Base-by-base conservation (phyloP, 2,888 invertebrate genomes). In the Spodoptera picta region DNA sequence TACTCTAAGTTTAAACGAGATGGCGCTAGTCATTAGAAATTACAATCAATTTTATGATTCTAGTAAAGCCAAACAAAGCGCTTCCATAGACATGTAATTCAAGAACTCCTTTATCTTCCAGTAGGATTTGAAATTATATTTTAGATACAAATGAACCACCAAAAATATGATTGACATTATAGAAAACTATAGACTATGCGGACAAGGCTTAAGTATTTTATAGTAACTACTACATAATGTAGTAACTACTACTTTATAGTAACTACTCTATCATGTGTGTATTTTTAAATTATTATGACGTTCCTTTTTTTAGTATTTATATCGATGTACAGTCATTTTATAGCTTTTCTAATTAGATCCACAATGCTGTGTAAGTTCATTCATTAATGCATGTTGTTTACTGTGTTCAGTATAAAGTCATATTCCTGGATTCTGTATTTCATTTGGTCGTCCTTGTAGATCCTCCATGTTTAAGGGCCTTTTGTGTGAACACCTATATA, bases 301-400 rank as follows among this genome's bases (percentile, higher is more conserved):
- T 76, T 45, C 60, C 68, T 72, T 72, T 62, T 60, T 9, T 42
- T 72, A 63, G 60, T 59, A 51, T 9, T 61, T 66, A 60, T 70
- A 62, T 67, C 57, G 62, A 66, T 64, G 71, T 76, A 54, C 52
- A 19, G 65, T 69, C 57, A 69, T 71, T 36, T 60, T 57, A 12
- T 62, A 66, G 58, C 65, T 63, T 42, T 63, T 51, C 45, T 71
- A 65, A 19, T 73, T 75, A 77, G 63, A 68, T 57, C 69, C 55
- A 57, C 43, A 43, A 60, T 45, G 45, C 57, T 56, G 65, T 80
- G 71, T 79, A 50, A 67, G 67, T 67, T 70, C 49, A 67, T 76
- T 66, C 65, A 74, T 80, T 62, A 46, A 65, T 78, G 76, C 73
- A 65, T 65, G 69, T 65, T 67, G 55, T 73, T 43, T 60, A 66